Conservation (phyloP, 2,888 invertebrate species). For the Coremacera marginata region DNA sequence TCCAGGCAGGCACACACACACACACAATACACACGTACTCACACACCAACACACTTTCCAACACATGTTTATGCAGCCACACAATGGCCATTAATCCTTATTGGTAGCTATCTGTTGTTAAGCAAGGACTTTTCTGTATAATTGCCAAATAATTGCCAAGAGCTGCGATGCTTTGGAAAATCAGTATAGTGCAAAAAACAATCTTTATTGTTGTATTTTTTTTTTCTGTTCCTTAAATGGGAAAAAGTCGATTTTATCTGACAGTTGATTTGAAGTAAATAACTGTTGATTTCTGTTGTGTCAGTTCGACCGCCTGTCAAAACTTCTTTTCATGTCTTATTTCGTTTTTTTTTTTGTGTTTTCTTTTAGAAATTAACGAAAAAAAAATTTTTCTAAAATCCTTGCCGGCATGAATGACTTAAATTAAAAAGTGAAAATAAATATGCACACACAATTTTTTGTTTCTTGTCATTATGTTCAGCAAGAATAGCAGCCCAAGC, state of each 20-base stretch:
- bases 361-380: neutral
- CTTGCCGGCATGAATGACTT: slow-evolving; percentile 8
- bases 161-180: slow-evolving; percentile 27
- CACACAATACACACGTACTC: neutral
- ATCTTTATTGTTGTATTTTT: slow-evolving; percentile 4
- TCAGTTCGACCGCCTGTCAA: slow-evolving; percentile 46
- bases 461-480: neutral
- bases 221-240: neutral
- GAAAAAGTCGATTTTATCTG: slow-evolving; percentile 47
- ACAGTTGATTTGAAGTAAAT: slow-evolving; percentile 42
- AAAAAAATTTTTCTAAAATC: neutral
- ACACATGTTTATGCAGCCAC: neutral
- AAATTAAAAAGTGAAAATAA: slow-evolving; percentile 31
- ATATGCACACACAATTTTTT: slow-evolving; percentile 2
- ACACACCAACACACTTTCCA: slow-evolving; percentile 35
- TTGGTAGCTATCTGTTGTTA: neutral
- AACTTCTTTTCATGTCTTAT: slow-evolving; percentile 35
- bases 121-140: slow-evolving; percentile 8
- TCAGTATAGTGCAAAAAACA: slow-evolving; percentile 28
- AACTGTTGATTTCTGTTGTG: slow-evolving; percentile 46
- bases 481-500: neutral
- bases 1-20: no score
- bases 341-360: neutral
- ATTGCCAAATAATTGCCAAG: slow-evolving; percentile 40
- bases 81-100: slow-evolving; percentile 2